phyloP scores from a whole-genome alignment of 2,113 vertebrate genomes.

The Ophthalmolycus amberensis region DNA sequence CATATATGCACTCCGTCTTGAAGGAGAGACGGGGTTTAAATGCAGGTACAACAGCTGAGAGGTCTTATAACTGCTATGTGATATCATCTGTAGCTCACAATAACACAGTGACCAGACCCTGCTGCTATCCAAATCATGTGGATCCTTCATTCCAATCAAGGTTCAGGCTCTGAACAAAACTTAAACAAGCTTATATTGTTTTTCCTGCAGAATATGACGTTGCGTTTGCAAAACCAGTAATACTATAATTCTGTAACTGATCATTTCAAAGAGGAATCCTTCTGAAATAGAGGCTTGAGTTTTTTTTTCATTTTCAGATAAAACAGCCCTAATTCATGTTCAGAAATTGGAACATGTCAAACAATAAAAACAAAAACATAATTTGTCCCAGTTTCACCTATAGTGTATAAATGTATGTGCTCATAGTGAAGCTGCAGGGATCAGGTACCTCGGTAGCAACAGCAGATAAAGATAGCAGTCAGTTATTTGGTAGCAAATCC shows the following conservation, averaged over 20 bases:
- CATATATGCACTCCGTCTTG: constrained; percentile 2
- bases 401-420: neutral
- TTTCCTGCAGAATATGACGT: neutral
- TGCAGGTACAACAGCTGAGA: constrained; percentile 50
- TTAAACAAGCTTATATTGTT: neutral
- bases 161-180: neutral
- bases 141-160: neutral
- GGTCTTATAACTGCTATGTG: constrained; percentile 25
- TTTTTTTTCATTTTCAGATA: neutral
- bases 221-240: neutral
- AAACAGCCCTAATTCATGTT: neutral
- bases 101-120: constrained; percentile 19
- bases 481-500: constrained; percentile 50
- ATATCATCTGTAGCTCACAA: constrained; percentile 34
- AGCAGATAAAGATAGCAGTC: constrained; percentile 62
- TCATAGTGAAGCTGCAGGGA: neutral
- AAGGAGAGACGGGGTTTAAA: neutral
- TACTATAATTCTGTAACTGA: neutral
- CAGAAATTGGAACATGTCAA: neutral
- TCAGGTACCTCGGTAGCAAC: constrained; percentile 38
- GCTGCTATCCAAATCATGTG: constrained; percentile 31
- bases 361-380: neutral
- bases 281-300: neutral
- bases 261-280: neutral
- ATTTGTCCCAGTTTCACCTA: neutral